Evolutionary conservation across 2,113 vertebrate genomes (phyloP).

Genomic region (Pogona vitticeps): DNA sequence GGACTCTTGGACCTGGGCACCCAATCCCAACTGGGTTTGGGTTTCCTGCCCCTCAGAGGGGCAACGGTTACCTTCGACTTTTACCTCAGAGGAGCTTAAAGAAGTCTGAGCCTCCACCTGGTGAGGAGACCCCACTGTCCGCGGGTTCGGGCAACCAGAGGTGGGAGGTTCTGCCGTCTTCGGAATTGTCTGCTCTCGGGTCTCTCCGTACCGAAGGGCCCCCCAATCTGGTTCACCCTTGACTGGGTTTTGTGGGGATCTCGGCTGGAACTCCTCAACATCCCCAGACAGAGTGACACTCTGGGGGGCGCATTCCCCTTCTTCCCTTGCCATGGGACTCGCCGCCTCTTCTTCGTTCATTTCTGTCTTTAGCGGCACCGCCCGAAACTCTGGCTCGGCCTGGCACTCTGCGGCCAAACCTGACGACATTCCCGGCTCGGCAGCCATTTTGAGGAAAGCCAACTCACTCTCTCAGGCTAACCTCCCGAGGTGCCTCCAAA

Average conservation of each 20-base stretch:
- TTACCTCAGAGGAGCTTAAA: background rate
- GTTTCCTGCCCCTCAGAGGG: background rate
- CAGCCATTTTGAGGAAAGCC: background rate
- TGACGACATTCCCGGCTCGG: background rate
- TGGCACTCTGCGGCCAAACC: background rate
- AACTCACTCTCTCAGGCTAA: background rate
- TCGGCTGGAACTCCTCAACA: background rate
- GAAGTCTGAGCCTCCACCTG: background rate
- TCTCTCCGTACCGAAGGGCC: background rate
- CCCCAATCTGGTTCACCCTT: background rate
- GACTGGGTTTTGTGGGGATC: background rate
- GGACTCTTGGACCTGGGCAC: background rate
- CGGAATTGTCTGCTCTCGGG: background rate
- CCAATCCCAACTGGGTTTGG: background rate
- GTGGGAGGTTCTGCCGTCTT: background rate
- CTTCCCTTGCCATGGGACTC: rapidly evolving
- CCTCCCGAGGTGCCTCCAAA: too few species aligned
- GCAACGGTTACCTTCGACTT: background rate
- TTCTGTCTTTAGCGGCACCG: background rate
- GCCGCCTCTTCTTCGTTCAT: background rate
- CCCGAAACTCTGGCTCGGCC: background rate
- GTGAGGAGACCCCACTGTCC: background rate
- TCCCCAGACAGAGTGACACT: background rate
- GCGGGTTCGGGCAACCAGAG: rapidly evolving
- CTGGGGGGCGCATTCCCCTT: too few species aligned